These are phyloP conservation scores for Lepus oiostolus DNA, from an alignment of 2,797 vertebrate genomes.

Conservation along the genomic window DNA sequence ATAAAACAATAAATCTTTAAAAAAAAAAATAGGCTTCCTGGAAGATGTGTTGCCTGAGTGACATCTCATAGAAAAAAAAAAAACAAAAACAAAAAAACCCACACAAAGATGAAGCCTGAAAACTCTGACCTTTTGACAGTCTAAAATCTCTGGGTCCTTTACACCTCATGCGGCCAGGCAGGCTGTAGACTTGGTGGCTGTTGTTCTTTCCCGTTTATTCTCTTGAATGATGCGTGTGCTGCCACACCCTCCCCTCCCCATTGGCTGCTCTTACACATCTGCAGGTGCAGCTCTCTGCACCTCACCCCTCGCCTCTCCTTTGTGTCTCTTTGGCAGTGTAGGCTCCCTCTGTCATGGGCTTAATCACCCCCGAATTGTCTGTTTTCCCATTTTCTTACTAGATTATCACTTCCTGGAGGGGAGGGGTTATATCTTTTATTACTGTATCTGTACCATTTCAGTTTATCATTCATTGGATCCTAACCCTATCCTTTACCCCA, in stretches of 20 bases:
- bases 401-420: background rate
- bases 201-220: conserved; percentile 17
- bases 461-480: conserved; percentile 4
- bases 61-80: no score
- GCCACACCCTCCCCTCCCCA: background rate
- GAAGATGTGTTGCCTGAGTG: no score
- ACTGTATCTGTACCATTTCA: background rate
- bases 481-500: background rate
- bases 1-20: no score
- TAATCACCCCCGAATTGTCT: background rate
- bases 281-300: background rate
- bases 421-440: background rate
- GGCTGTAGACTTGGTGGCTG: conserved; percentile 29
- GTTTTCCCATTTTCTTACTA: background rate
- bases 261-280: background rate
- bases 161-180: background rate
- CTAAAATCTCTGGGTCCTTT: background rate
- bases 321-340: background rate
- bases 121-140: conserved; percentile 15
- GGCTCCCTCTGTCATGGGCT: background rate
- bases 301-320: background rate
- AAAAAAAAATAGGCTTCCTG: no score
- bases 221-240: background rate
- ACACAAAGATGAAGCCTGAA: background rate
- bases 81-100: background rate